Percentiles rank a stretch among this genome's conserved stretches.
Conservation (phyloP, 2,888 invertebrate species). For the Malthinus seriepunctatus region DNA sequence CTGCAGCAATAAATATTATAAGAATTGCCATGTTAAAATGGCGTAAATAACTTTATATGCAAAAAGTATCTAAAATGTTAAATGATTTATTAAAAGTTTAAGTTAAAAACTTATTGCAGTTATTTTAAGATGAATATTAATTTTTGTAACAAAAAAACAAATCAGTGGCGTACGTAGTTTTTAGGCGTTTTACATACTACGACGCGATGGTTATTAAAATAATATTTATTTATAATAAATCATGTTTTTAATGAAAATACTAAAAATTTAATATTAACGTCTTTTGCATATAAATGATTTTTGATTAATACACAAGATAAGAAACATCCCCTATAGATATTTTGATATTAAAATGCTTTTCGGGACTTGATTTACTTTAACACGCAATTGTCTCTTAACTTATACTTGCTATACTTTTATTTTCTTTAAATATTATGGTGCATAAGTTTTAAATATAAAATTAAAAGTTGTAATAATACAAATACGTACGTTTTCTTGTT, state of each 20-base stretch:
- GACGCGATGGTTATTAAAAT: background rate
- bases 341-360: constrained; percentile 30
- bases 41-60: constrained; percentile 29
- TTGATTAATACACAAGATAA: constrained; percentile 25
- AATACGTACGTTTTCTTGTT: too few species aligned
- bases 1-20: constrained; percentile 28
- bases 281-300: constrained; percentile 22
- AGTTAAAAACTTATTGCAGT: too few species aligned
- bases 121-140: too few species aligned
- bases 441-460: background rate
- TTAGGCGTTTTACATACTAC: too few species aligned
- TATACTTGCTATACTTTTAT: background rate
- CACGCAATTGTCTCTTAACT: constrained; percentile 31
- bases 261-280: constrained; percentile 4
- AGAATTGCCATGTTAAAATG: constrained; percentile 27
- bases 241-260: background rate
- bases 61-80: constrained; percentile 9
- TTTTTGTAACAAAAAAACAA: too few species aligned
- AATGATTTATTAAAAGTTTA: constrained; percentile 12
- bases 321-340: constrained; percentile 25
- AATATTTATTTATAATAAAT: background rate
- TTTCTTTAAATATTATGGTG: background rate
- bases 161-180: too few species aligned
- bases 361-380: constrained; percentile 28
- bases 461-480: background rate